Conservation (phyloP, 2,888 invertebrate genomes). For the Morpho achilles region DNA sequence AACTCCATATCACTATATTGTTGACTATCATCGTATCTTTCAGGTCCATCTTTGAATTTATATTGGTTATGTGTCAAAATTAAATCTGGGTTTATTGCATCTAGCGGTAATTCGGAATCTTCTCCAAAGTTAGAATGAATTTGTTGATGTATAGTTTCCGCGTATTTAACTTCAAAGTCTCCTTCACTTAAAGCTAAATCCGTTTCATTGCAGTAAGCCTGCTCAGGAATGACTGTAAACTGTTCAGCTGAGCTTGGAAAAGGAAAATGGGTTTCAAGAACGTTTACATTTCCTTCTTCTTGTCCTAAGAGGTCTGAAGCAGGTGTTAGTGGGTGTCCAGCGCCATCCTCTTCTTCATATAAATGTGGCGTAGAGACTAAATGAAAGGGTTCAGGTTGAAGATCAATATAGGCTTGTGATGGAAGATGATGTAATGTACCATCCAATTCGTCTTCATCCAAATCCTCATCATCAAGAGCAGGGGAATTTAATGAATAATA, state of each 20-base stretch:
- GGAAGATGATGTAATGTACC: conserved; percentile 65
- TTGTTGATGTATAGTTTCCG: conserved; percentile 59
- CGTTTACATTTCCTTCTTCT: conserved; percentile 70
- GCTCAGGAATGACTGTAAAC: conserved; percentile 74
- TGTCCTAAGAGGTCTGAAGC: conserved; percentile 68
- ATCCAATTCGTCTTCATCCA: conserved; percentile 68
- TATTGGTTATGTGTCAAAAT: conserved; percentile 52
- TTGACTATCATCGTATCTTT: conserved; percentile 56
- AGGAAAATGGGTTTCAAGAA: conserved; percentile 72
- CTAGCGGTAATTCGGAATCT: conserved; percentile 44
- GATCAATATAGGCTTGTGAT: conserved; percentile 78
- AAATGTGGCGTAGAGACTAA: conserved; percentile 77
- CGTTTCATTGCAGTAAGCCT: conserved; percentile 59
- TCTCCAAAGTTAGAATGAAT: conserved; percentile 46
- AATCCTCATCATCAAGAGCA: conserved; percentile 64
- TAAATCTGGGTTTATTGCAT: conserved; percentile 53
- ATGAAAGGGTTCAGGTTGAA: conserved; percentile 82
- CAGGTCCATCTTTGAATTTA: conserved; percentile 59
- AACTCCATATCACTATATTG: conserved; percentile 69
- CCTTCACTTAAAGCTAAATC: conserved; percentile 60
- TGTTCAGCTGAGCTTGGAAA: conserved; percentile 73
- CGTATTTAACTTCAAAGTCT: conserved; percentile 72
- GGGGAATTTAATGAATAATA: conserved; percentile 68
- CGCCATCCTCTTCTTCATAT: conserved; percentile 82
- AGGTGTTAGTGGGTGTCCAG: conserved; percentile 74